phyloP scores from a whole-genome alignment of 2,888 invertebrate genomes.

The Agrotis exclamationis region DNA sequence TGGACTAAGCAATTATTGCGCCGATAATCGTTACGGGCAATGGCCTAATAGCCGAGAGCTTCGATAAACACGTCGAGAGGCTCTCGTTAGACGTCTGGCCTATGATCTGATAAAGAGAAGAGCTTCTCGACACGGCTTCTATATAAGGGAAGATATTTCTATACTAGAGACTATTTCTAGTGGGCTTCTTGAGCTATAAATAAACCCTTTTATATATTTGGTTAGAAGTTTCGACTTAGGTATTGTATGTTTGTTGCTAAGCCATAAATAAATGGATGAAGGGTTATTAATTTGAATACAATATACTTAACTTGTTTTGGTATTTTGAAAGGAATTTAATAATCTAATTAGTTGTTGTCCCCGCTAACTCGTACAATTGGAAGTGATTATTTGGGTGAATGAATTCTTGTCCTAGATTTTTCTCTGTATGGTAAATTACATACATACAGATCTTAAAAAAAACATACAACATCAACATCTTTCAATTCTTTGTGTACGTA shows the following conservation, averaged over 20 bases:
- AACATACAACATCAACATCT: too few relatives aligned
- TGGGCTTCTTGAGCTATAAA: not conserved
- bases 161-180: not conserved
- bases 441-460: too few relatives aligned
- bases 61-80: constrained; percentile 43
- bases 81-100: constrained; percentile 19
- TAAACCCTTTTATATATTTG: not conserved
- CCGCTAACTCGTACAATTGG: too few relatives aligned
- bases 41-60: constrained; percentile 26
- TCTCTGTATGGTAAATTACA: too few relatives aligned
- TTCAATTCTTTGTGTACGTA: too few relatives aligned
- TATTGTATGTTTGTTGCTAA: not conserved
- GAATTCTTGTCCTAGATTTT: too few relatives aligned
- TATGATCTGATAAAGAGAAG: constrained; percentile 16
- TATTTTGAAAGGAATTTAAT: not conserved
- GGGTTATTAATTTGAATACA: not conserved
- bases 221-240: not conserved
- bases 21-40: constrained; percentile 37
- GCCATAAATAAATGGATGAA: not conserved
- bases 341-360: not conserved
- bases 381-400: too few relatives aligned
- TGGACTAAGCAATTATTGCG: constrained; percentile 28
- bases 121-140: constrained; percentile 10
- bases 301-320: not conserved
- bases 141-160: constrained; percentile 4